A percentile compares a stretch with the other conserved stretches of the same genome.
Conservation (phyloP, 2,113 vertebrate genomes). For the Illadopsis cleaveri region DNA sequence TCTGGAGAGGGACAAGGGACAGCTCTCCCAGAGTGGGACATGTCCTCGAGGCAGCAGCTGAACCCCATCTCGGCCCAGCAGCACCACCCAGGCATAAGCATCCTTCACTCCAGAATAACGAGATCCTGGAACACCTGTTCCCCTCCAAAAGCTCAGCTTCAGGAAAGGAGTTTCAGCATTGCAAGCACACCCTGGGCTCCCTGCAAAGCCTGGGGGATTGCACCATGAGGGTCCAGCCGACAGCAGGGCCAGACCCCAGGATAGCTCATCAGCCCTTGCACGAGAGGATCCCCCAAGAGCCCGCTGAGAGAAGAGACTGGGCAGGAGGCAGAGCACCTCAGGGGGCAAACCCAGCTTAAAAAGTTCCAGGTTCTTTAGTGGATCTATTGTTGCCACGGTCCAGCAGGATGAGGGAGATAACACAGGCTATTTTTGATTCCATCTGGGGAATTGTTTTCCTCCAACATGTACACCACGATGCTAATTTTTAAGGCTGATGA, state of each 20-base stretch:
- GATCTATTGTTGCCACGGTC: conserved; percentile 19
- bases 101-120: not conserved
- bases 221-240: accelerated
- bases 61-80: accelerated
- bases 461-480: not conserved
- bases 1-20: not conserved
- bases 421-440: conserved; percentile 44
- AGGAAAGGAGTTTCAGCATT: not conserved
- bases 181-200: not conserved
- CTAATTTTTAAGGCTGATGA: conserved; percentile 55
- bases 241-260: not conserved
- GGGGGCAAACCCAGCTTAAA: not conserved
- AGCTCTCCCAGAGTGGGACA: not conserved
- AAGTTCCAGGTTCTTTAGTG: not conserved
- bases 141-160: not conserved
- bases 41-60: accelerated
- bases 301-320: not conserved
- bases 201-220: not conserved
- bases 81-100: not conserved
- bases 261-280: not conserved
- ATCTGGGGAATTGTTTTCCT: conserved; percentile 51
- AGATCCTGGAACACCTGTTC: not conserved
- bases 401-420: not conserved
- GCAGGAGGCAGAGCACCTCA: not conserved
- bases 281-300: not conserved